Percentiles rank a stretch among this genome's conserved stretches.
phyloP scores from a whole-genome alignment of 1,140 invertebrate species.

The Globodera rostochiensis region DNA sequence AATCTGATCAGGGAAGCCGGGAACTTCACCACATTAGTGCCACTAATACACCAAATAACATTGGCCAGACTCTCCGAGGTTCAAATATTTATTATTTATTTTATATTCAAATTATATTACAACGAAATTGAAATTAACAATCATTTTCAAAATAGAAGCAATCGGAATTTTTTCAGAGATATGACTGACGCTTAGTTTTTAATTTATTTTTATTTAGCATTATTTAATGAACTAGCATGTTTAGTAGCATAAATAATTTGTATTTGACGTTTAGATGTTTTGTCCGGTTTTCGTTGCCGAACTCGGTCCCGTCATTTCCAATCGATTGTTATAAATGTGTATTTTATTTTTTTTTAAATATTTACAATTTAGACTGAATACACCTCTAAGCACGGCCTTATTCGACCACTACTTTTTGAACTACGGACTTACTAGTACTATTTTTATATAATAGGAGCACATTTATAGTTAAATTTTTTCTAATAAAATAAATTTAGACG shows the following conservation, averaged over 20 bases:
- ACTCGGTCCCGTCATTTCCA: conserved; percentile 60
- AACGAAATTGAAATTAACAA: conserved; percentile 11
- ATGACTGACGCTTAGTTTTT: not conserved
- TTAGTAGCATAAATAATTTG: no score
- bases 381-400: conserved; percentile 60
- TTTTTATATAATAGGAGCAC: not conserved
- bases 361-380: conserved; percentile 46
- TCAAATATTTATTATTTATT: not conserved
- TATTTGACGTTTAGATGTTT: conserved; percentile 48
- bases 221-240: not conserved
- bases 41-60: conserved; percentile 17
- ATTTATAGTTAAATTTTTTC: no score
- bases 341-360: not conserved
- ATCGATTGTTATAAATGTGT: conserved; percentile 40
- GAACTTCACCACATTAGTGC: conserved; percentile 22
- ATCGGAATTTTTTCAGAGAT: no score
- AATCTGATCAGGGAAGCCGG: conserved; percentile 1
- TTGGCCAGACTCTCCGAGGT: conserved; percentile 23
- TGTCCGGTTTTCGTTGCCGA: conserved; percentile 61
- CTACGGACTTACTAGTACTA: conserved; percentile 60
- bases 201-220: conserved; percentile 13
- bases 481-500: no score
- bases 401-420: conserved; percentile 65
- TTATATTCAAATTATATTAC: no score
- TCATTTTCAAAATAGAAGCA: not conserved